A percentile compares a stretch with the other conserved stretches of the same genome.
Evolutionary conservation across 2,797 vertebrate genomes (phyloP).

Genomic region (Argyrosomus regius): DNA sequence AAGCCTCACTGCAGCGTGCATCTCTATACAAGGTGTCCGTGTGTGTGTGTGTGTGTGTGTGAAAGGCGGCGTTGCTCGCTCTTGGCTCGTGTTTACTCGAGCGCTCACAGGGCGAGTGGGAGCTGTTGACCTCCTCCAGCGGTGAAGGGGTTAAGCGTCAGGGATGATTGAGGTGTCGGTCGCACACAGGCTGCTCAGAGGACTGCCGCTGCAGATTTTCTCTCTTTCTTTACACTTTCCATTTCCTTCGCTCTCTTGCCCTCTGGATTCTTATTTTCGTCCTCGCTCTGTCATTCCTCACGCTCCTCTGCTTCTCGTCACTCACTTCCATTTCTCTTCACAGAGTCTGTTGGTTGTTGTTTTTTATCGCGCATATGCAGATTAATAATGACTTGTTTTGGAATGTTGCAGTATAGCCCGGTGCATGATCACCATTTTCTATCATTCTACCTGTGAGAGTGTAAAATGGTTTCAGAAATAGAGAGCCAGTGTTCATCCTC

Average conservation of each 20-base stretch:
- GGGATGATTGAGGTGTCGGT: constrained; percentile 80
- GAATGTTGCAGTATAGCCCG: too few relatives aligned
- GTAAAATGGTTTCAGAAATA: constrained; percentile 28
- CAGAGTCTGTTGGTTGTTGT: neutral
- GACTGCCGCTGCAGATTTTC: constrained; percentile 57
- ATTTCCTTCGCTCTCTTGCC: constrained; percentile 49
- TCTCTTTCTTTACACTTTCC: constrained; percentile 49
- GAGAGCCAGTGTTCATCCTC: constrained; percentile 10
- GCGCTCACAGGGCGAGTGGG: constrained; percentile 29
- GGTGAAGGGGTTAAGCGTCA: constrained; percentile 71
- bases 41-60: constrained; percentile 13
- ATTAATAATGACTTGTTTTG: neutral
- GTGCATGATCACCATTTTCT: neutral
- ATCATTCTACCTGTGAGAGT: neutral
- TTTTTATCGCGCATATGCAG: neutral
- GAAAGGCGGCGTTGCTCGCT: constrained; percentile 7
- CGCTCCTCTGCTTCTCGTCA: neutral
- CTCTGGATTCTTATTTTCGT: constrained; percentile 60
- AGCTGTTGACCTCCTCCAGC: constrained; percentile 66
- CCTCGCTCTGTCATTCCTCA: constrained; percentile 34
- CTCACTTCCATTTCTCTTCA: constrained; percentile 31
- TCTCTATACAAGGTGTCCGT: constrained; percentile 28
- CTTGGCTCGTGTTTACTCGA: constrained; percentile 56
- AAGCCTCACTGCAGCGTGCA: constrained; percentile 52
- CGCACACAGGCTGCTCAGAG: constrained; percentile 67